Conservation (phyloP, 2,888 invertebrate genomes). For the Drosophila anomalipes region DNA sequence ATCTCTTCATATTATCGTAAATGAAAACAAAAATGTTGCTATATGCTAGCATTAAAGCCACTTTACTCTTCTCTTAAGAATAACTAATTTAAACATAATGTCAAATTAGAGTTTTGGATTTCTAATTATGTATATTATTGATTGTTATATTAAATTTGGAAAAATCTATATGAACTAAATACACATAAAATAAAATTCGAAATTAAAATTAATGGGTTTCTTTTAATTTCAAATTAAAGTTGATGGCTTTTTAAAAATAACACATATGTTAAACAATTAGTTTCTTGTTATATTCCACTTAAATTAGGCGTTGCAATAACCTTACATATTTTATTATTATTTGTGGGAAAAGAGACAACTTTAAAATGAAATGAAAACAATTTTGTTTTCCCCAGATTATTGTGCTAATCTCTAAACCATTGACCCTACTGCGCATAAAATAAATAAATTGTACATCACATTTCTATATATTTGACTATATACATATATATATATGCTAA, state of each 20-base stretch:
- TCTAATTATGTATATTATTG: too few species aligned
- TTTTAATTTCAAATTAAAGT: background rate
- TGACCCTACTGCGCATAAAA: conserved; percentile 1
- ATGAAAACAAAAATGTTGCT: background rate
- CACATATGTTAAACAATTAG: background rate
- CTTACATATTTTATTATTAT: background rate
- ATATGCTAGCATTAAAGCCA: too few species aligned
- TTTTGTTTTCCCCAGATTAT: background rate
- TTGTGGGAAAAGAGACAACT: background rate
- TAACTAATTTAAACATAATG: too few species aligned
- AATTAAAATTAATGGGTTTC: background rate
- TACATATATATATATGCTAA: conserved; percentile 1
- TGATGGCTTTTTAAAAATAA: background rate
- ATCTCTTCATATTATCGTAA: background rate
- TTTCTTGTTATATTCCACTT: background rate
- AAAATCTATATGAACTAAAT: background rate
- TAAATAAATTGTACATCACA: conserved; percentile 21
- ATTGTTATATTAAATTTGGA: background rate
- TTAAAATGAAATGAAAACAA: background rate
- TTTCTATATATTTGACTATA: conserved; percentile 11
- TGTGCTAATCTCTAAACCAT: background rate
- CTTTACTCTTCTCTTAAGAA: too few species aligned
- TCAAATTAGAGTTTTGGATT: too few species aligned
- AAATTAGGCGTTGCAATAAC: background rate
- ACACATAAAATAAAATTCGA: background rate